phyloP scores from a whole-genome alignment of 2,888 invertebrate species.

The Cerastis rubricosa region DNA sequence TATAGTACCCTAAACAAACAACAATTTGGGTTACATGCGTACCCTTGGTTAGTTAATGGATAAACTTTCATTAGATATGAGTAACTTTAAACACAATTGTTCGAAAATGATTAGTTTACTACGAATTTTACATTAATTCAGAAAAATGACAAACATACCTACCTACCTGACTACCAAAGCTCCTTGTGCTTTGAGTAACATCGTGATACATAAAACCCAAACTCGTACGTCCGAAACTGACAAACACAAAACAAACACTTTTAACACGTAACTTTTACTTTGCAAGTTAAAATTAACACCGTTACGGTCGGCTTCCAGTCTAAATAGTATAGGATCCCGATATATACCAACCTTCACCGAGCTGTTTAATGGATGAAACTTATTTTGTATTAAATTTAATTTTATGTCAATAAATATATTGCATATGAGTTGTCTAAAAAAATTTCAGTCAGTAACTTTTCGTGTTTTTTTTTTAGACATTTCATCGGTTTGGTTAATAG shows the following conservation, averaged over 20 bases:
- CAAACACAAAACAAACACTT: slow-evolving; percentile 32
- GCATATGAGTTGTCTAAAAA: no score
- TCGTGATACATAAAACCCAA: slow-evolving; percentile 17
- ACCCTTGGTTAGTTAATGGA: neutral
- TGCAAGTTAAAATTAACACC: slow-evolving; percentile 18
- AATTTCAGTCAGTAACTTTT: no score
- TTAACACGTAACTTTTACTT: slow-evolving; percentile 40
- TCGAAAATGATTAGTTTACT: neutral
- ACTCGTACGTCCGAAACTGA: slow-evolving; percentile 13
- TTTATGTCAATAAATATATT: no score
- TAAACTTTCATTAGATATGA: neutral
- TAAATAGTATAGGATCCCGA: no score
- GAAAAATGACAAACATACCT: slow-evolving; percentile 4
- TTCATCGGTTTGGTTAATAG: no score
- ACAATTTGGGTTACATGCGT: slow-evolving; percentile 9
- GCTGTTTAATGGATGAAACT: no score
- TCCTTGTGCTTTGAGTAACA: no score
- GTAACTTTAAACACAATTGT: neutral
- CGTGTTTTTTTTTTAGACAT: no score
- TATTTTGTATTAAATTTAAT: no score
- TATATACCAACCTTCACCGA: no score
- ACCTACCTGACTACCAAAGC: no score
- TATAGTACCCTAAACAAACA: slow-evolving; percentile 9
- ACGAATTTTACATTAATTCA: neutral
- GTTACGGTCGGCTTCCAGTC: no score